Evolutionary conservation across 1,140 invertebrate genomes (phyloP).

Genomic region (Halictus rubicundus): DNA sequence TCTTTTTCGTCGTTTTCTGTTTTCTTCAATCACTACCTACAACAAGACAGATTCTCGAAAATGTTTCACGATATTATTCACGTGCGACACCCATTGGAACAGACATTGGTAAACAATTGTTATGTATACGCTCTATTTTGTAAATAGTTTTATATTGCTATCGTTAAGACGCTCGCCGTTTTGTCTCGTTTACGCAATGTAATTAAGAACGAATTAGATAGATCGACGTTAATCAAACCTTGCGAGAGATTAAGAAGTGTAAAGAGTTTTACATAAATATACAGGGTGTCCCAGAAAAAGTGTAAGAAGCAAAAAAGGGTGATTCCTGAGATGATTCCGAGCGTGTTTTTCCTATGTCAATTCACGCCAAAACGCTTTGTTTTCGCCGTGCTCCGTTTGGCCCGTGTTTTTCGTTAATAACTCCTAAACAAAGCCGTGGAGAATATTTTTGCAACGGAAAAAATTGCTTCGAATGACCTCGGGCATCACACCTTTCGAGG

Average conservation of each 20-base stretch:
- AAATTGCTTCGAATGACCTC: no score
- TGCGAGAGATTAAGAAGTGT: slow-evolving; percentile 11
- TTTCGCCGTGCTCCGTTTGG: no score
- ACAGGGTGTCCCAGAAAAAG: no score
- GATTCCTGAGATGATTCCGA: no score
- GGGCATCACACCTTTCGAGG: no score
- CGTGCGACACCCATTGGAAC: slow-evolving; percentile 36
- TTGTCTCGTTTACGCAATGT: slow-evolving; percentile 2
- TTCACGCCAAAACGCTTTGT: no score
- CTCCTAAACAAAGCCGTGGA: no score
- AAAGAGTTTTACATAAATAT: background rate
- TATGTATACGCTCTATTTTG: slow-evolving; percentile 6
- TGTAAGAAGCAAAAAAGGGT: no score
- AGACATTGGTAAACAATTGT: slow-evolving; percentile 31
- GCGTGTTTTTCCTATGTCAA: no score
- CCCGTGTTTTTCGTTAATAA: no score
- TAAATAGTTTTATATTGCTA: slow-evolving; percentile 42
- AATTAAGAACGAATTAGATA: slow-evolving; percentile 27
- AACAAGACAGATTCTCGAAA: slow-evolving; percentile 26
- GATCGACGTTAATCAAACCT: slow-evolving; percentile 41
- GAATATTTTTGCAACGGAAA: no score
- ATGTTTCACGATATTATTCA: slow-evolving; percentile 18
- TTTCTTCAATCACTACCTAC: background rate
- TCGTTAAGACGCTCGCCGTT: slow-evolving; percentile 6
- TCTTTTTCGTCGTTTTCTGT: background rate